Base-by-base conservation (phyloP, 2,888 invertebrate species). In the Hydropsyche betteni region DNA sequence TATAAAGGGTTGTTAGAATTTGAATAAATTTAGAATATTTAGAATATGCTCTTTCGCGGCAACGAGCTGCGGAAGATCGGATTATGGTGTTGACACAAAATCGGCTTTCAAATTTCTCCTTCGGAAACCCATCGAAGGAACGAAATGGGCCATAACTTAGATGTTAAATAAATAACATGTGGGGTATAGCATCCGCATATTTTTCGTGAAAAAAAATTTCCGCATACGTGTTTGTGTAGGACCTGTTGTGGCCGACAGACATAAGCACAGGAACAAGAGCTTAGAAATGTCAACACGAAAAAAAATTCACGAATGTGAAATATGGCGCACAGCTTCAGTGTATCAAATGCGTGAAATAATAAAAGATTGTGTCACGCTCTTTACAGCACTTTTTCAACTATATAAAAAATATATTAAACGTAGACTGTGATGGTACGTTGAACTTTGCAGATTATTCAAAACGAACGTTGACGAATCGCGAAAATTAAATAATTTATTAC, bases 161-260 rank as follows among this genome's bases (percentile, higher is more conserved):
- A 36, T 34, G 34, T 64, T 53, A 58, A 58, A 72, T 58, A 72
- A 72, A 70, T 70, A 70, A 36, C 52, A 70, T 70, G 72, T 58
- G 72, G 36, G 16, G 38, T 61, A 55, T 61, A 16, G n/a, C 55
- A 36, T 52, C 34, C 38, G 58, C 55, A 72, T 72, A 72, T 72
- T 72, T 58, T 72, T 58, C 58, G 8, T 24, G 8, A 16, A 24
- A 16, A 58, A 58, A 53, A 53, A 53, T 53, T 24, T 58, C 44
- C 58, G 58, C 16, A 53, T 53, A 12, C 8, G 8, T 58, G 24
- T 58, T 58, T 58, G 58, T 58, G 24, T 58, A 58, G 58, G 58
- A 58, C 58, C 16, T 24, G 58, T 44, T 44, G 10, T 44, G 44
- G 7, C 44, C 6, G 44, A 44, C 44, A 44, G 44, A 44, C 44